Evolutionary conservation across 2,888 invertebrate species (phyloP).

Genomic region (Neoaliturus tenellus): DNA sequence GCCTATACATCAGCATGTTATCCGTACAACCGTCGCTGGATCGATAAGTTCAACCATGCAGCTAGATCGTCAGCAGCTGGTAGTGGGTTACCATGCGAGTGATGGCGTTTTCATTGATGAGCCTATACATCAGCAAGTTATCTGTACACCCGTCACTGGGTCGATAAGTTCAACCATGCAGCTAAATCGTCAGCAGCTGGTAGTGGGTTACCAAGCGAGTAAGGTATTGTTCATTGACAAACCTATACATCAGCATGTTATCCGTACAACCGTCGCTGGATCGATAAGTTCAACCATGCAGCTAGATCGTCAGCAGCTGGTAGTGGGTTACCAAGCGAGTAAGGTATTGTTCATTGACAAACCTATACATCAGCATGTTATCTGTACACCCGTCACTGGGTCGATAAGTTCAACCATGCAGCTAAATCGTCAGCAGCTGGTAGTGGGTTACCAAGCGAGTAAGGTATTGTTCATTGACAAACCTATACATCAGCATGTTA

Average conservation of each 20-base stretch:
- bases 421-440: neutral
- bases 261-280: neutral
- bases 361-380: slow-evolving; percentile 13
- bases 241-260: slow-evolving; percentile 13
- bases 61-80: no score
- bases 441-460: no score
- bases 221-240: neutral
- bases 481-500: slow-evolving; percentile 13
- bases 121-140: slow-evolving; percentile 17
- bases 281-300: slow-evolving; percentile 1
- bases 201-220: no score
- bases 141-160: neutral
- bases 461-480: neutral
- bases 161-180: slow-evolving; percentile 1
- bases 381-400: neutral
- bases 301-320: neutral
- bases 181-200: neutral
- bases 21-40: no score
- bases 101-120: slow-evolving; percentile 1
- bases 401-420: slow-evolving; percentile 1
- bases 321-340: no score
- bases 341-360: neutral
- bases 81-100: no score
- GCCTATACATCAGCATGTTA: no score
- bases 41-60: no score